Percentiles rank a stretch among this genome's conserved stretches.
Evolutionary conservation across 2,888 invertebrate genomes (phyloP).

Genomic region (Imbricaverruca yamaguchii): DNA sequence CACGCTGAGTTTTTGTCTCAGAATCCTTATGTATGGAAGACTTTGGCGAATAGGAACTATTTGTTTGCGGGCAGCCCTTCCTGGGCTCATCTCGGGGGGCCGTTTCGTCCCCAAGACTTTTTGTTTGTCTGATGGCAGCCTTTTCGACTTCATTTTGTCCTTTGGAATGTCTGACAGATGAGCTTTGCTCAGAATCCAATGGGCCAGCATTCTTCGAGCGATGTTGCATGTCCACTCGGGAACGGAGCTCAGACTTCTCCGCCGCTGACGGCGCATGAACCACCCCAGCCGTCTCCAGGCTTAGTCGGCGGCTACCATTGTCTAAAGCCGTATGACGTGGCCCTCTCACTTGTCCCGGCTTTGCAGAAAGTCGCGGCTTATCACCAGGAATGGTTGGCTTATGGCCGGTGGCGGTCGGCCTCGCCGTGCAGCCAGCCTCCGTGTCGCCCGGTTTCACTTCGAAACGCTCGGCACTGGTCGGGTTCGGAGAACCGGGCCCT

Average conservation of each 20-base stretch:
- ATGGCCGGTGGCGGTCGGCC: neutral
- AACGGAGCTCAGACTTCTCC: neutral
- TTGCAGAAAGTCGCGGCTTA: neutral
- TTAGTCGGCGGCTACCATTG: neutral
- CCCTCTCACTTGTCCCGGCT: conserved; percentile 23
- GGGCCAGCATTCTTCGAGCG: neutral
- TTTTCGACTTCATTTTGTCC: neutral
- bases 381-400: neutral
- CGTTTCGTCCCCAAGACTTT: neutral
- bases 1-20: neutral
- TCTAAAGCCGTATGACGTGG: neutral
- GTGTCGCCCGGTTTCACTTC: neutral
- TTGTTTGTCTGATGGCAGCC: neutral
- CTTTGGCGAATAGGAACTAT: neutral
- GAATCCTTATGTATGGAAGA: neutral
- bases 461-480: neutral
- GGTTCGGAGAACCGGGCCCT: neutral
- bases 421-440: neutral
- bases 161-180: neutral
- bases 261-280: neutral
- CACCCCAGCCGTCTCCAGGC: neutral
- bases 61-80: neutral
- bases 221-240: neutral
- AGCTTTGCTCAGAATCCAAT: neutral
- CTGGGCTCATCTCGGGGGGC: neutral